Evolutionary conservation across 2,113 vertebrate genomes (phyloP).

Genomic region (Alectura lathami): DNA sequence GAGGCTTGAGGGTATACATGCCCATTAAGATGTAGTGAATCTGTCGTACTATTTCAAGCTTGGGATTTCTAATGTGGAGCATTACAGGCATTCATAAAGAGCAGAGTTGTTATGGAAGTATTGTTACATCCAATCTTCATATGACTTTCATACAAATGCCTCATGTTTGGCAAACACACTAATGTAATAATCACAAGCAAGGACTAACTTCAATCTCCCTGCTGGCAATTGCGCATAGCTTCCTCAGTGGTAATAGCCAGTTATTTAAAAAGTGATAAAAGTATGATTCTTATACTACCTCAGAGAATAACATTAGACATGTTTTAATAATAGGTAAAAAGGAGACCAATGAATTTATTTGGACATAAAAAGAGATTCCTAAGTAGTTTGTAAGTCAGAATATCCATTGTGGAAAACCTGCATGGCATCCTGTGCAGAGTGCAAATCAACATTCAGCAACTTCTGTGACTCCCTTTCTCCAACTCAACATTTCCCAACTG

Average conservation of each 20-base stretch:
- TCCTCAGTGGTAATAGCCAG: not conserved
- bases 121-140: not conserved
- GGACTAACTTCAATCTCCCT: not conserved
- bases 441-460: not conserved
- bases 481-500: not conserved
- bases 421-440: accelerated
- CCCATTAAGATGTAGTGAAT: accelerated
- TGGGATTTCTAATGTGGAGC: not conserved
- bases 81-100: not conserved
- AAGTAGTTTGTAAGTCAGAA: not conserved
- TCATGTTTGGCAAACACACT: not conserved
- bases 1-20: not conserved
- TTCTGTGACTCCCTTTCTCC: not conserved
- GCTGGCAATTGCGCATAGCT: not conserved
- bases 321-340: not conserved
- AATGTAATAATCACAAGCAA: not conserved
- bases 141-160: not conserved
- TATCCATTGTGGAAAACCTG: not conserved
- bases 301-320: not conserved
- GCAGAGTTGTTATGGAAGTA: not conserved
- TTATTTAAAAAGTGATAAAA: not conserved
- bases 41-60: not conserved
- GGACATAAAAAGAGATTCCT: not conserved
- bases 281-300: not conserved
- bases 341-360: not conserved